phyloP scores from a whole-genome alignment of 2,113 vertebrate genomes.

The Nerophis ophidion region DNA sequence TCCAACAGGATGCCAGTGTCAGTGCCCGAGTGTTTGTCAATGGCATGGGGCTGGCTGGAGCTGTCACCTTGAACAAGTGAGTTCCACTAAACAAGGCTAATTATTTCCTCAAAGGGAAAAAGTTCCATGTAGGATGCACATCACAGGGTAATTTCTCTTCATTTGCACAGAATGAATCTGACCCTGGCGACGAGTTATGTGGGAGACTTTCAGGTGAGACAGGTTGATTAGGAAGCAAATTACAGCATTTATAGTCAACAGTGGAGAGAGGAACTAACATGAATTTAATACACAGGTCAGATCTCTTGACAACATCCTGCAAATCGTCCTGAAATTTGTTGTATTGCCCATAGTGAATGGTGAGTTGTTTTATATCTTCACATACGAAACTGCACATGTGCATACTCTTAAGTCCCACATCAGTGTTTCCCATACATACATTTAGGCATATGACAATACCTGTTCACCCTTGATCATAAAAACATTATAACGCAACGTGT shows the following conservation, averaged over 20 bases:
- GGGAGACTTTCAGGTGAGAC: conserved; percentile 66
- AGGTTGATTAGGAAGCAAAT: neutral
- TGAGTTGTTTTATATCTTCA: conserved; percentile 28
- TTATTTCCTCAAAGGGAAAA: conserved; percentile 5
- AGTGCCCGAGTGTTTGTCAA: conserved; percentile 50
- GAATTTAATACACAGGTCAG: conserved; percentile 47
- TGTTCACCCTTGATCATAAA: no score
- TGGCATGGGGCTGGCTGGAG: conserved; percentile 52
- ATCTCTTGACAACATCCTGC: conserved; percentile 49
- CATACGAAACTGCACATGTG: no score
- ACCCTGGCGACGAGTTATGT: conserved; percentile 61
- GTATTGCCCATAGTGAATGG: conserved; percentile 65
- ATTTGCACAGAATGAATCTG: conserved; percentile 61
- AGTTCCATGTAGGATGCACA: conserved; percentile 16
- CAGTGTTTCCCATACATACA: neutral
- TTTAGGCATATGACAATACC: neutral
- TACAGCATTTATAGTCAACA: neutral
- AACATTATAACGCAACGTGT: no score
- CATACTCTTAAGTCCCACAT: no score
- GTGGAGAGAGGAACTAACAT: conserved; percentile 1
- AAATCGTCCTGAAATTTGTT: conserved; percentile 49
- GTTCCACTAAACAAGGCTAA: conserved; percentile 17
- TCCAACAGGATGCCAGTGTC: conserved; percentile 55
- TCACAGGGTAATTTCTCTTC: conserved; percentile 25
- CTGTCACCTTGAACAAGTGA: conserved; percentile 63